Percentiles rank a stretch among this genome's conserved stretches.
Conservation (phyloP, 2,113 vertebrate genomes). For the Sorex araneus region DNA sequence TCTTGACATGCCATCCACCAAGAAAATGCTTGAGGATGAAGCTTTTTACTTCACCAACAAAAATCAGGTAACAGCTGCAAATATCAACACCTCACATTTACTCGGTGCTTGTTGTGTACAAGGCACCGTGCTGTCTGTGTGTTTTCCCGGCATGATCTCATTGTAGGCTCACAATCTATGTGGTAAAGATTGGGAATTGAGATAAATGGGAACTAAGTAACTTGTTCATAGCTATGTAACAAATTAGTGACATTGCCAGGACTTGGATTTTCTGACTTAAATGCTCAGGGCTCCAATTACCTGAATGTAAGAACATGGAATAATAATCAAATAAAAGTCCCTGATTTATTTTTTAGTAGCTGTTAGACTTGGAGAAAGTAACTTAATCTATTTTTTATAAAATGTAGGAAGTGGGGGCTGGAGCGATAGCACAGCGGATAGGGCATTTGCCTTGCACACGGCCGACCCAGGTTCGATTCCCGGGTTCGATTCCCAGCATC, state of each 20-base stretch:
- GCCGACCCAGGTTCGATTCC: no score
- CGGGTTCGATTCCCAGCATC: no score
- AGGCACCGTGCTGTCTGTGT: neutral
- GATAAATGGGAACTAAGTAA: constrained; percentile 29
- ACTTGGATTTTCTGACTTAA: neutral
- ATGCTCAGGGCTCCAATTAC: neutral
- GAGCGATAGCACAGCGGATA: no score
- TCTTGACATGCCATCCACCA: neutral
- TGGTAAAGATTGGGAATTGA: neutral
- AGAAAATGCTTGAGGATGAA: constrained; percentile 40
- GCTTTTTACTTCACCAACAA: constrained; percentile 12
- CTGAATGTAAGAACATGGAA: constrained; percentile 9
- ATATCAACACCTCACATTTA: neutral
- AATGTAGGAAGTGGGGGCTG: constrained; percentile 39
- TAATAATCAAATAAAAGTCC: constrained; percentile 16
- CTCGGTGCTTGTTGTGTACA: neutral
- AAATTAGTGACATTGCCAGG: neutral
- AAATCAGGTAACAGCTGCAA: constrained; percentile 34
- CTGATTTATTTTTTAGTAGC: constrained; percentile 8
- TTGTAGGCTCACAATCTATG: neutral
- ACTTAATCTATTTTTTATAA: constrained; percentile 30
- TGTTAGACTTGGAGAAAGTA: constrained; percentile 7
- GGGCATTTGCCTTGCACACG: no score
- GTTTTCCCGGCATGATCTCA: neutral
- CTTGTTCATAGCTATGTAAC: neutral